Evolutionary conservation across 2,797 vertebrate species (phyloP), one percentile per base, ranked within the genome.

Genomic region (Myripristis jacobus): DNA sequence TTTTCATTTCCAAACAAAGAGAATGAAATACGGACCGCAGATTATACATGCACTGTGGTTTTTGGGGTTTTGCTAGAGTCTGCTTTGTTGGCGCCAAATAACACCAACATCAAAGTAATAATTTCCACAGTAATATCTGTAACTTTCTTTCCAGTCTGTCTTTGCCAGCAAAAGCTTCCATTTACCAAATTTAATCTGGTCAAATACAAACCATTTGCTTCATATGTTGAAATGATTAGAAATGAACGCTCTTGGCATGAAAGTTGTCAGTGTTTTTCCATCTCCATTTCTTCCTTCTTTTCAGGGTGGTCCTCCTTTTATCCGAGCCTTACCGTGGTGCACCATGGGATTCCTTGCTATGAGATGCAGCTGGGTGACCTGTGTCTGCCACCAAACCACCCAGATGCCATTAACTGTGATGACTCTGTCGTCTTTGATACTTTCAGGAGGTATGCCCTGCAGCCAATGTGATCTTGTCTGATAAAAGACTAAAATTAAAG

Each of bases 351-450:
- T 86, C 98, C 98, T 81, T 99, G 98, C 90, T 99, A 96, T 88
- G 98, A 99, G 92, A 95, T 99, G 94, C 96, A 98, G 86, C 84
- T 96, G 90, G 98, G 97, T 76, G 97, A 99, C 84, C 81, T 97
- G 86, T 99, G 97, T 93, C 96, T 99, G 93, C 98, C 98, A 86
- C 98, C 97, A 73, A 97, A 96, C 94, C 98, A 99, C 94, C 96
- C 96, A 54, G 97, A 98, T 92, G 96, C 97, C 94, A 98, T 98
- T 90, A 99, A 99, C 93, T 99, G 98, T 91, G 98, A 99, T 78
- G 98, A 99, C 95, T 99, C 98, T 24, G 96, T 97, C 55, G 98
- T 99, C 90, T 99, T 99, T 94, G 98, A 99, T 95, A 99, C 98
- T 77, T 99, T 99, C 94, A 98, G 96, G 94, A 99, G 98, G 98